Percentiles rank a stretch among this genome's conserved stretches.
These are phyloP conservation scores for Seriola quinqueradiata DNA, from an alignment of 2,113 vertebrate species.

Conservation along the genomic window DNA sequence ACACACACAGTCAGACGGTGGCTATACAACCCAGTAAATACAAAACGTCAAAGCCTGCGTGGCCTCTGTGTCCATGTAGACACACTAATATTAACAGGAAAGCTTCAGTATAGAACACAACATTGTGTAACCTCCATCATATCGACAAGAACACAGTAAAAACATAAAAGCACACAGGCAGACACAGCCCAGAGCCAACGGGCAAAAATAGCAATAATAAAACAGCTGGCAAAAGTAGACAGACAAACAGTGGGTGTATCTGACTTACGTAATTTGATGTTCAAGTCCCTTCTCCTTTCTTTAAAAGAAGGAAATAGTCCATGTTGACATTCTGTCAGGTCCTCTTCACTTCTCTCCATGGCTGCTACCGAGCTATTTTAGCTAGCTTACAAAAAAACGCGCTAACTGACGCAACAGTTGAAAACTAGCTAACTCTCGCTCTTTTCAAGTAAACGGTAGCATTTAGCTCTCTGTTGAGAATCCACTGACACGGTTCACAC, in stretches of 20 bases:
- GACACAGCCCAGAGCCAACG: too few species aligned
- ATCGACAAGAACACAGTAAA: too few species aligned
- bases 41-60: neutral
- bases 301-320: neutral
- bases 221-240: neutral
- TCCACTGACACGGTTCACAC: too few species aligned
- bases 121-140: neutral
- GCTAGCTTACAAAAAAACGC: neutral
- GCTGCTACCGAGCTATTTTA: neutral
- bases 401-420: neutral
- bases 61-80: too few species aligned
- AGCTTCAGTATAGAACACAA: neutral
- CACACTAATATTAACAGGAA: too few species aligned
- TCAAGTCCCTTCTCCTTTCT: neutral
- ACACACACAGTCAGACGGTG: neutral
- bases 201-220: neutral
- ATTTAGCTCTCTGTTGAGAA: neutral
- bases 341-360: neutral
- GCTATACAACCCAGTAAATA: neutral
- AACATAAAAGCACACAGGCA: too few species aligned
- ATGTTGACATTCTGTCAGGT: neutral
- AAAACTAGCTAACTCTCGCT: neutral
- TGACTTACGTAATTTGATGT: slow-evolving; percentile 3
- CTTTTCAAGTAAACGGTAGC: too few species aligned
- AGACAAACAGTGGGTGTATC: neutral